Evolutionary conservation across 2,113 vertebrate species (phyloP).

Genomic region (Corythornis cristatus): DNA sequence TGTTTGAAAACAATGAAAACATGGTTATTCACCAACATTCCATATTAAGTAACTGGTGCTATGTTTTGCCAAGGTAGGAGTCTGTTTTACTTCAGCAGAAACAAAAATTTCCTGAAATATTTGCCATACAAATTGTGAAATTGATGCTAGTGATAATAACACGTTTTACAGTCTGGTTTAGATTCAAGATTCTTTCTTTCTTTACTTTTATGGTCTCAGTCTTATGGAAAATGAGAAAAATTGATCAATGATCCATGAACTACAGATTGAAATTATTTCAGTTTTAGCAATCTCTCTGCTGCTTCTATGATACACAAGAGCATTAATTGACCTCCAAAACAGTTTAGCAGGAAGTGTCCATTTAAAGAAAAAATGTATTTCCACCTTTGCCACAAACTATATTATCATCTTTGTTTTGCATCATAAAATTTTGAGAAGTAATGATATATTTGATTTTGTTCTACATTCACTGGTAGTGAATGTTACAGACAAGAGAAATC

Average conservation of each 20-base stretch:
- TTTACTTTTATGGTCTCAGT: background rate
- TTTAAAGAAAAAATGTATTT: background rate
- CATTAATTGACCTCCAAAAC: background rate
- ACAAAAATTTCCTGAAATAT: background rate
- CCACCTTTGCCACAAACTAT: background rate
- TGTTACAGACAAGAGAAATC: background rate
- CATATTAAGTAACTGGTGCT: slow-evolving; percentile 85
- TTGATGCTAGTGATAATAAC: background rate
- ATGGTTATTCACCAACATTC: slow-evolving; percentile 76
- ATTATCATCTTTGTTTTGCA: background rate
- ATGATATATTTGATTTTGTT: background rate
- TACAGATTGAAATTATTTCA: background rate
- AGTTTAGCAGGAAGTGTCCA: background rate
- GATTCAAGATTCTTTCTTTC: background rate
- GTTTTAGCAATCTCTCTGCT: background rate
- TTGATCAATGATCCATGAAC: background rate
- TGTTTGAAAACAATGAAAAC: slow-evolving; percentile 75
- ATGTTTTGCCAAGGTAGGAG: slow-evolving; percentile 90
- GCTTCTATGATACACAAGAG: background rate
- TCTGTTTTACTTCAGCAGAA: slow-evolving; percentile 27
- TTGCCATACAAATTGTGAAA: background rate
- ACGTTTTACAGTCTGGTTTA: background rate
- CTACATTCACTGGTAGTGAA: background rate
- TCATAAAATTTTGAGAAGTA: background rate
- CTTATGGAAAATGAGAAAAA: background rate